phyloP scores from a whole-genome alignment of 2,113 vertebrate species.

The Pelecanus crispus region DNA sequence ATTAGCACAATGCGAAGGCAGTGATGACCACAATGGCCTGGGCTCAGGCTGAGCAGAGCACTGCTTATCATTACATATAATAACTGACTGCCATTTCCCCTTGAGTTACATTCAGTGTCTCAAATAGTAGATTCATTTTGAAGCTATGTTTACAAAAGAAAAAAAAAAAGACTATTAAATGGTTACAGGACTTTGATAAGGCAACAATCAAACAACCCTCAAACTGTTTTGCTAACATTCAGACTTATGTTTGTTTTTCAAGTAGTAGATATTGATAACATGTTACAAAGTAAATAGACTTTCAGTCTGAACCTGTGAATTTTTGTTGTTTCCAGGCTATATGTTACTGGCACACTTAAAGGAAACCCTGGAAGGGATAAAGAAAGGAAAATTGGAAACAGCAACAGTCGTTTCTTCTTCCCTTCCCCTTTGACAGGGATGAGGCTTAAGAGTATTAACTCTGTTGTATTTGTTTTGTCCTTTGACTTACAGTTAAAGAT shows the following conservation, averaged over 20 bases:
- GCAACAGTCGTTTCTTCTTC: not conserved
- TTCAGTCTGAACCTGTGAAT: not conserved
- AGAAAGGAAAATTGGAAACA: not conserved
- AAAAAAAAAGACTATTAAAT: not conserved
- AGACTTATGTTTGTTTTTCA: not conserved
- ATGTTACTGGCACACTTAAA: not conserved
- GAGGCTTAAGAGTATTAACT: not conserved
- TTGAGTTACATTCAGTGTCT: not conserved
- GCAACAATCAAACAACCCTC: not conserved
- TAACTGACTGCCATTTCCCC: not conserved
- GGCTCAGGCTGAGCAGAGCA: not conserved
- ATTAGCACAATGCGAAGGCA: not conserved
- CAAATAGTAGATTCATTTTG: not conserved
- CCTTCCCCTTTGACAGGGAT: not conserved
- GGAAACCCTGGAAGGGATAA: not conserved
- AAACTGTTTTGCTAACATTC: not conserved
- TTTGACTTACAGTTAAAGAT: slow-evolving; percentile 82
- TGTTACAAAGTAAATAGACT: not conserved
- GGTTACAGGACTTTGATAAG: not conserved
- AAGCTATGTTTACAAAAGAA: not conserved
- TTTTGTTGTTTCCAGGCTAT: not conserved
- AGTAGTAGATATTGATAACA: not conserved
- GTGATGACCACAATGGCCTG: not conserved
- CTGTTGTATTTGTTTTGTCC: not conserved
- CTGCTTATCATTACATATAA: not conserved